Conservation (phyloP, 2,888 invertebrate genomes). For the Anticlea derivata region DNA sequence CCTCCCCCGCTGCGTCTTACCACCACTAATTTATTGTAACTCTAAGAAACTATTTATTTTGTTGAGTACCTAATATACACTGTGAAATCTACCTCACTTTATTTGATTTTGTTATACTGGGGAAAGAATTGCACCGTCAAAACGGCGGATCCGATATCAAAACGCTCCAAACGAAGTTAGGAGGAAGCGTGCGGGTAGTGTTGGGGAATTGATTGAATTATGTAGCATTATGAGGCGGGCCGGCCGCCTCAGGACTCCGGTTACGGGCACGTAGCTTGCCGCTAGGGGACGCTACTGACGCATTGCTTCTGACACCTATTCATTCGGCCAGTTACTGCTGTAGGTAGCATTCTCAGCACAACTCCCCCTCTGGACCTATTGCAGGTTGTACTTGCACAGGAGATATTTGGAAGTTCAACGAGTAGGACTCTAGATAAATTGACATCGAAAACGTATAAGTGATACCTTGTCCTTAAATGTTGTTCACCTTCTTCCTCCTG, state of each 20-base stretch:
- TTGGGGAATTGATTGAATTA: conserved; percentile 83
- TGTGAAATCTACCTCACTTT: conserved; percentile 47
- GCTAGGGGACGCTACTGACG: conserved; percentile 55
- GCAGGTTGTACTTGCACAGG: conserved; percentile 35
- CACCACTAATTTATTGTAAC: conserved; percentile 62
- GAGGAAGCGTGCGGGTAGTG: conserved; percentile 80
- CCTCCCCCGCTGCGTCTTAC: conserved; percentile 69
- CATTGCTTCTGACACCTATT: conserved; percentile 79
- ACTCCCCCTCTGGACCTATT: conserved; percentile 41
- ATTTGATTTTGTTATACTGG: conserved; percentile 46
- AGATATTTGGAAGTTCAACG: conserved; percentile 30
- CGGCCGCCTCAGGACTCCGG: conserved; percentile 54
- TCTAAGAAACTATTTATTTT: conserved; percentile 62
- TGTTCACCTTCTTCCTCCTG: too few relatives aligned
- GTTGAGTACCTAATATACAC: conserved; percentile 57
- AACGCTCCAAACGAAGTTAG: conserved; percentile 81
- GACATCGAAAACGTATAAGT: not conserved
- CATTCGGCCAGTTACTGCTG: conserved; percentile 66
- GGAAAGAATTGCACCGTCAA: conserved; percentile 72
- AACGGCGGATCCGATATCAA: conserved; percentile 81
- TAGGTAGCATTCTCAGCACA: conserved; percentile 37
- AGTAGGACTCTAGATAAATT: not conserved
- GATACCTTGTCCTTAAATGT: too few relatives aligned
- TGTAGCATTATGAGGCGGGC: conserved; percentile 78
- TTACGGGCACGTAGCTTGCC: conserved; percentile 73